Base-by-base conservation (phyloP, 2,113 vertebrate genomes). In the Machaerirhynchus nigripectus region DNA sequence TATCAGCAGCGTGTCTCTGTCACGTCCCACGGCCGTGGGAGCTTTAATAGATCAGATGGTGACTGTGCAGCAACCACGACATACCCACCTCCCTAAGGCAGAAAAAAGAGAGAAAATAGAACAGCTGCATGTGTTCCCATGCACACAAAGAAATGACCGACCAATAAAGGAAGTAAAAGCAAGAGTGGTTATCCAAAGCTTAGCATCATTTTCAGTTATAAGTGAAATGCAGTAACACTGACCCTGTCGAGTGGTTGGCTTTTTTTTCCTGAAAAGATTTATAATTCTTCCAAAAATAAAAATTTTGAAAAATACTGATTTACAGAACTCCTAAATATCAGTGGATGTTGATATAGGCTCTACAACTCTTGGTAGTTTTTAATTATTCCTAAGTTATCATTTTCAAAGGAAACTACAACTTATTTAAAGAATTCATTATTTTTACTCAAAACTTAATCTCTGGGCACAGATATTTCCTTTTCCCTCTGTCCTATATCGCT, bases 221-320 rank as follows among this genome's bases (percentile, higher is more conserved):
- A 67, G 50, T 35, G 4, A 89, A 82, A 57, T 52, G 11, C 59
- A 74, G 26, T 37, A 65, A 65, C 15, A 67, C 12, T 35, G 18
- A 13, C 11, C 10, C 22, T 53, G 13, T 31, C 30, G 6, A 23
- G 12, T 40, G 21, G 1, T 2, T 20, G 27, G 3, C 2, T 5
- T 40, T 40, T 35, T 52, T 64, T 14, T 2, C 2, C 20, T 64
- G 15, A 21, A 44, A 89, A 61, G 16, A 57, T 70, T 61, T 33
- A 65, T 9, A 61, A 35, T 6, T 35, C 2, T 61, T 75, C 20
- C 4, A 8, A 59, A 63, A 80, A 55, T 9, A 44, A 76, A 59
- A 69, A 24, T 14, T 53, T 37, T 31, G 19, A 63, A 89, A 91
- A 83, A 57, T 57, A 46, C 3, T 9, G 12, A 49, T 61, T 49